Evolutionary conservation across 2,797 vertebrate genomes (phyloP).

Genomic region (Phrynocephalus forsythii): DNA sequence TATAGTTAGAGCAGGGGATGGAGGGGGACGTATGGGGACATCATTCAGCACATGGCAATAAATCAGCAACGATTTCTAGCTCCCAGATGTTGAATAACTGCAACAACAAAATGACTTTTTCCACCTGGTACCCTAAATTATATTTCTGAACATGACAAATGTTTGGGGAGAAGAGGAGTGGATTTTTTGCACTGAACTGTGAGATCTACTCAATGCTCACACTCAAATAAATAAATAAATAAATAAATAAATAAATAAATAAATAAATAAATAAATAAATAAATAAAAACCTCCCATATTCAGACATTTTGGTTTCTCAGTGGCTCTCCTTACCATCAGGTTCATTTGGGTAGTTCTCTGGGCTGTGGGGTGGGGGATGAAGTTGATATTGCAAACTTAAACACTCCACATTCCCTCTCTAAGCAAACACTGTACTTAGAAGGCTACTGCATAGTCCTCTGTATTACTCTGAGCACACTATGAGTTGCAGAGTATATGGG

Average conservation of each 20-base stretch:
- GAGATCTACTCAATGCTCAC: neutral
- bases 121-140: neutral
- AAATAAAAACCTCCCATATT: neutral
- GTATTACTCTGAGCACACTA: neutral
- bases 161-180: neutral
- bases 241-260: too few relatives aligned
- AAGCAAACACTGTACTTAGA: constrained; percentile 31
- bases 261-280: too few relatives aligned
- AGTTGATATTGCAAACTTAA: neutral
- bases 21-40: neutral
- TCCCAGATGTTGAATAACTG: neutral
- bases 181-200: constrained; percentile 1
- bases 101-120: neutral
- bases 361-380: neutral
- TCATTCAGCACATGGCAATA: neutral
- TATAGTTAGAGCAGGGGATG: neutral
- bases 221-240: too few relatives aligned
- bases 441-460: neutral
- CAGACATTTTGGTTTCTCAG: neutral
- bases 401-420: constrained; percentile 20
- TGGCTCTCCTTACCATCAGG: neutral
- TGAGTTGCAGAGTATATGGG: too few relatives aligned
- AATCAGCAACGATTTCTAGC: neutral
- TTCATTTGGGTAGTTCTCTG: neutral
- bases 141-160: neutral